Evolutionary conservation across 2,797 vertebrate genomes (phyloP), one percentile per base, ranked within the genome.

Genomic region (Ispidina picta): DNA sequence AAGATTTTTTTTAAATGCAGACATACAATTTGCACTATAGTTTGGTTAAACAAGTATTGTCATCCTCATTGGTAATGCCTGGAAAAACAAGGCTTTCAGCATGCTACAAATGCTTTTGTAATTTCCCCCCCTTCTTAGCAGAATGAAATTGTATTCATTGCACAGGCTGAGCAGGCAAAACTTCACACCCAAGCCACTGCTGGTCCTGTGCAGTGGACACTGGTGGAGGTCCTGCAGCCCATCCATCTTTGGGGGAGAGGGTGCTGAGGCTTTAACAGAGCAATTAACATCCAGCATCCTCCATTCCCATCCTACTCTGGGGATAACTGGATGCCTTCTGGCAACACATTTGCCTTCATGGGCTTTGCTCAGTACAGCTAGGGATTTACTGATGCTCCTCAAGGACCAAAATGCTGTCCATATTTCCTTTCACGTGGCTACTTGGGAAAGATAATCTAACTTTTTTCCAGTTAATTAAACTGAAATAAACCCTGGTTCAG

Each of bases 81-180:
- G 41, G 56, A 44, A 86, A 86, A 91, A 39, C 37, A 35, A 35
- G 21, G 29, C 12, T 75, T 23, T 21, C 2, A 59, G 28, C 39
- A 59, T 17, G 31, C 39, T 23, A 33, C 25, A 58, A 66, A 43
- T 21, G n/a, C 14, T 56, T 65, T 12, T 69, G 12, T 18, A 6
- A 15, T 26, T 48, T 39, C 20, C 7, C 10, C 43, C 10, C 10
- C 11, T 63, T 69, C 22, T 41, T 29, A 60, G 72, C 31, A 52
- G 22, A 55, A 72, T 58, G 35, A 49, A 75, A 15, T 33, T 21
- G 7, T 1, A 2, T 14, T 12, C 52, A 20, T 83, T 0, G 0
- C 2, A 3, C 11, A 16, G 0, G 0, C 9, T n/a, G 41, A 55
- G 37, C 17, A 44, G 66, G 17, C 48, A 4, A 49, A 5, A 5